Percentiles rank a stretch among this genome's conserved stretches.
Evolutionary conservation across 2,113 vertebrate genomes (phyloP).

Genomic region (Clinocottus analis): DNA sequence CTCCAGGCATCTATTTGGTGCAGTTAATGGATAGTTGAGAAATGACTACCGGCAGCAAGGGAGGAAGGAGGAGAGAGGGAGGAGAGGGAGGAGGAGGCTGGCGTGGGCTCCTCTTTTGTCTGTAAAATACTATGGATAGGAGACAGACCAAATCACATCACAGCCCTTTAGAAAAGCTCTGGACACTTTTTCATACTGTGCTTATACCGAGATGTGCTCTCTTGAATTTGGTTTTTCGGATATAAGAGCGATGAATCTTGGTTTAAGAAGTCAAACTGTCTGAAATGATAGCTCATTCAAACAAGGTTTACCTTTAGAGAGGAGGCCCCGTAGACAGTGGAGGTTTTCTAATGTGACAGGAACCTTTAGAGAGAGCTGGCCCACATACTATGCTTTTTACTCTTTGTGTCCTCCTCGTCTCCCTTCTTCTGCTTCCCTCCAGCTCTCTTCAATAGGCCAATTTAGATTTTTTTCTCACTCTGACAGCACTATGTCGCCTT

Average conservation of each 20-base stretch:
- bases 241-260: slow-evolving; percentile 53
- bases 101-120: slow-evolving; percentile 64
- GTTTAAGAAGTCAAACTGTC: slow-evolving; percentile 51
- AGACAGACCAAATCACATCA: slow-evolving; percentile 66
- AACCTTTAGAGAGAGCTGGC: slow-evolving; percentile 47
- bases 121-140: slow-evolving; percentile 61
- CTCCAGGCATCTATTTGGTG: slow-evolving; percentile 71
- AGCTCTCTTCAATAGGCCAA: slow-evolving; percentile 27
- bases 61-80: not conserved
- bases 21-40: slow-evolving; percentile 76
- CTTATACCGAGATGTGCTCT: slow-evolving; percentile 35
- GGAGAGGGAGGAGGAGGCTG: slow-evolving; percentile 3
- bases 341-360: slow-evolving; percentile 37
- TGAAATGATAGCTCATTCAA: slow-evolving; percentile 44
- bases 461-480: slow-evolving; percentile 34
- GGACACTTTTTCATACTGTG: slow-evolving; percentile 50
- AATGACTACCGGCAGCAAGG: slow-evolving; percentile 54
- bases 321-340: slow-evolving; percentile 10
- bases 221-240: slow-evolving; percentile 47
- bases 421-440: slow-evolving; percentile 2
- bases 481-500: slow-evolving; percentile 10
- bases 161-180: slow-evolving; percentile 44
- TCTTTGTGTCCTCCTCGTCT: slow-evolving; percentile 12
- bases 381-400: slow-evolving; percentile 19
- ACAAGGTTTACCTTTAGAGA: slow-evolving; percentile 32